Conservation (phyloP, 2,888 invertebrate genomes). For the Formica aserva region DNA sequence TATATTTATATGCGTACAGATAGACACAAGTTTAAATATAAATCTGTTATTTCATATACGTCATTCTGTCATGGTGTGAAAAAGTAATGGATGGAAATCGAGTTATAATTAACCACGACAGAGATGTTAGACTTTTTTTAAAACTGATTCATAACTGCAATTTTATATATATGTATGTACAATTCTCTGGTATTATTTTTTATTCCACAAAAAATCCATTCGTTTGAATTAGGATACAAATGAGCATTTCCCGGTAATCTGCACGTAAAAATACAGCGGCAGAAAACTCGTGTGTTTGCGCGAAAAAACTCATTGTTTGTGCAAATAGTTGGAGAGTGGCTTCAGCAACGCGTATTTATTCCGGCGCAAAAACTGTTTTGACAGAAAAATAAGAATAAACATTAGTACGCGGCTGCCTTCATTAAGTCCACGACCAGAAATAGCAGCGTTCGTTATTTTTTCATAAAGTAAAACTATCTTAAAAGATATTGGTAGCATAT, state of each 20-base stretch:
- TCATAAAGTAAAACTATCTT: slow-evolving; percentile 26
- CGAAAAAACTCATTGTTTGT: slow-evolving; percentile 24
- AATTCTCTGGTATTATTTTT: slow-evolving; percentile 5
- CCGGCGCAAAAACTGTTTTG: neutral
- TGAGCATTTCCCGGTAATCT: neutral
- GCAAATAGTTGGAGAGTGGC: slow-evolving; percentile 15
- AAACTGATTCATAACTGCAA: slow-evolving; percentile 9
- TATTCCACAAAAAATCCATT: neutral
- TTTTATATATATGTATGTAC: neutral
- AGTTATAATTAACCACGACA: neutral
- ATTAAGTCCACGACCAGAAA: slow-evolving; percentile 10
- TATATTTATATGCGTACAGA: neutral
- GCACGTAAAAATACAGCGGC: slow-evolving; percentile 1
- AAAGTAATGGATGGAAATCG: slow-evolving; percentile 9
- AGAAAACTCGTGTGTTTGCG: slow-evolving; percentile 1
- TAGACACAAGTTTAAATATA: neutral
- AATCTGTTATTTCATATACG: neutral
- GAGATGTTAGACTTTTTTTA: slow-evolving; percentile 4
- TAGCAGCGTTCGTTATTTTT: slow-evolving; percentile 28
- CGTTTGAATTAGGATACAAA: slow-evolving; percentile 23
- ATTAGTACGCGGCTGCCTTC: slow-evolving; percentile 15
- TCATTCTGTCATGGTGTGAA: neutral
- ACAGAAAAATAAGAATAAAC: slow-evolving; percentile 19
- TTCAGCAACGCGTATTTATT: slow-evolving; percentile 11
- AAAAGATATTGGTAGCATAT: slow-evolving; percentile 11